Evolutionary conservation across 2,113 vertebrate species (phyloP), one percentile per base, ranked within the genome.

Genomic region (Myiozetetes cayanensis): DNA sequence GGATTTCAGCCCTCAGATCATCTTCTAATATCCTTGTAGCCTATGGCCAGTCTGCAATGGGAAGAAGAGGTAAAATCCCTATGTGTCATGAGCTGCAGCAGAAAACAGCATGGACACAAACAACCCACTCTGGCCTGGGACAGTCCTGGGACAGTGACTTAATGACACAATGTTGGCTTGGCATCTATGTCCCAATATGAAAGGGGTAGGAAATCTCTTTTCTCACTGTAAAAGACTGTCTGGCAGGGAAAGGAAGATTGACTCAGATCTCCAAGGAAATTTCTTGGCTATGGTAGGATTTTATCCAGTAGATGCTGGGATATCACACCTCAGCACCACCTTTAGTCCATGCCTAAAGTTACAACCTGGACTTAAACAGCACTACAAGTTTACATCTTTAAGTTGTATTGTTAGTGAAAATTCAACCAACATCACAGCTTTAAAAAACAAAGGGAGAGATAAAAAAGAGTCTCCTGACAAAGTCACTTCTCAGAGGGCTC

Each of bases 1-100:
- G 30, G 14, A 5, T 37, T 59, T 22, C 61, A 52, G 23, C 10
- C 9, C 28, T 25, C 0, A 0, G 33, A 74, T 10, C 15, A 46
- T 53, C 44, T 82, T 67, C 39, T 53, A 23, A 4, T 21, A 30
- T 2, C n/a, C 44, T 67, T 18, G 7, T 46, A 50, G 6, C 5
- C 31, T 8, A 1, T 25, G 22, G 11, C 72, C n/a, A 52, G 20
- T 17, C 53, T 44, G 8, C 21, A 47, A 0, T 10, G 10, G 15
- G 52, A 8, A 49, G 17, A 77, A 44, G 14, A 47, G 4, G 37
- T 86, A n/a, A 85, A 37, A 74, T 50, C 16, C 30, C 5, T 10
- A 7, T 6, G n/a, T 56, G 27, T 14, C 14, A 22, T 14, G 23
- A 78, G 22, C 10, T 61, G 30, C 30, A 37, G 31, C 3, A 55